Base-by-base conservation (phyloP, 2,888 invertebrate species). In the Dascillus cervinus region DNA sequence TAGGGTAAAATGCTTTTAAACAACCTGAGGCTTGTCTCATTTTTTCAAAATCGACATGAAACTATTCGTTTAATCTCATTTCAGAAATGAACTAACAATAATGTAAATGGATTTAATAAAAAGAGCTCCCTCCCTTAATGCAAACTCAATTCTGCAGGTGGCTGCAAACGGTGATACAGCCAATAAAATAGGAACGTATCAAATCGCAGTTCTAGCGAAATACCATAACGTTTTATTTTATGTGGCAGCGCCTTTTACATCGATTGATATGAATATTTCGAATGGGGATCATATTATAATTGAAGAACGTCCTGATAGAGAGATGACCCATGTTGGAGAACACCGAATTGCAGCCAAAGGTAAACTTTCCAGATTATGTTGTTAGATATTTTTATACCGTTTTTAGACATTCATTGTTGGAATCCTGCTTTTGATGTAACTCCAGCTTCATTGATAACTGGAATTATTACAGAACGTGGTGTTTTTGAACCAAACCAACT, bases 361-460 rank as follows among this genome's bases (percentile, higher is more conserved):
- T 86, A 58, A 17, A 17, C n/a, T n/a, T n/a, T n/a, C n/a, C n/a
- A n/a, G n/a, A n/a, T 6, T 17, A 17, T 8, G 17, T 22, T 15
- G 15, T 32, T 6, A 11, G n/a, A 15, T 25, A 22, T 6, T 22
- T 22, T 8, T 29, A 3, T 6, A 17, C 4, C 8, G 17, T 17
- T 8, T 69, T 27, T 65, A 82, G 89, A 89, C 31, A 90, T 95
- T 31, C 72, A 75, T 30, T 94, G 91, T 60, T 98, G 96, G 96
- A 97, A 98, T 72, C 97, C 97, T 28, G 89, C 96, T 0, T 98
- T 98, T 64, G 98, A 98, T 66, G 87, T 98, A 1, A 97, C 98
- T 3, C 97, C 97, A 13, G 89, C 90, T 1, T 68, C 73, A 10
- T 72, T 98, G 15, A 96, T 98, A 43, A 85, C 88, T 34, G 94